Evolutionary conservation across 92 coral and sea anemone genomes (phyloP).

Genomic region (Phenganax subtilis): DNA sequence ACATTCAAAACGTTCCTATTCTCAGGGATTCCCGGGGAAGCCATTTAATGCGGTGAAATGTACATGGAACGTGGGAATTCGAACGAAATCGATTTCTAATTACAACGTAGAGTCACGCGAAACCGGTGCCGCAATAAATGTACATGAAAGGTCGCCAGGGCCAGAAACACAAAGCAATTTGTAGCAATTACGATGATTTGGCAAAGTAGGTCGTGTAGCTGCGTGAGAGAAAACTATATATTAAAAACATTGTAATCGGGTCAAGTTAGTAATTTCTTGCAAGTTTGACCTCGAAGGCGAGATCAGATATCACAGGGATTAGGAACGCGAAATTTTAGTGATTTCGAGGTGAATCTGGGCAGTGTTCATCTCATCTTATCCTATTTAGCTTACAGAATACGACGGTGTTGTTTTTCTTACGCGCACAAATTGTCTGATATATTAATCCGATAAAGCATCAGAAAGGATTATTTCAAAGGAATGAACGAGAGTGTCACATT

Average conservation of each 20-base stretch:
- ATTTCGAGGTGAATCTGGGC: constrained; percentile 10
- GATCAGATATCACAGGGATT: constrained; percentile 6
- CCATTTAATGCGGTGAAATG: background rate
- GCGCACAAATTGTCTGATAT: constrained; percentile 29
- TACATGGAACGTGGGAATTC: constrained; percentile 22
- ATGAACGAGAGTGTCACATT: constrained; percentile 18
- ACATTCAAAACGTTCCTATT: no score
- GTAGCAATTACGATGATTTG: constrained; percentile 18
- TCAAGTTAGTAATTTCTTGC: constrained; percentile 3
- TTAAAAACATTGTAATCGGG: background rate
- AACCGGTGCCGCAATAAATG: constrained; percentile 4
- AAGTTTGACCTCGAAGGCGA: constrained; percentile 1
- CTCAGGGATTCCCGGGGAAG: background rate
- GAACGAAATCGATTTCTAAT: constrained; percentile 9
- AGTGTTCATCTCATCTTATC: background rate
- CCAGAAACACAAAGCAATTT: constrained; percentile 28
- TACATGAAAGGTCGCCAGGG: constrained; percentile 18
- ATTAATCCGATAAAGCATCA: constrained; percentile 35
- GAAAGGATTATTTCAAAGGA: constrained; percentile 10
- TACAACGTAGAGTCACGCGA: constrained; percentile 17
- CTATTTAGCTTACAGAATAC: background rate
- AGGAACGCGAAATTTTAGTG: background rate
- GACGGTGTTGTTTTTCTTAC: constrained; percentile 24
- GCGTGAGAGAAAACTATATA: constrained; percentile 17
- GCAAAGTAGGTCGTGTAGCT: constrained; percentile 12